Percentiles rank a stretch among this genome's conserved stretches.
Conservation (phyloP, 2,888 invertebrate genomes). For the Oscheius sp. region DNA sequence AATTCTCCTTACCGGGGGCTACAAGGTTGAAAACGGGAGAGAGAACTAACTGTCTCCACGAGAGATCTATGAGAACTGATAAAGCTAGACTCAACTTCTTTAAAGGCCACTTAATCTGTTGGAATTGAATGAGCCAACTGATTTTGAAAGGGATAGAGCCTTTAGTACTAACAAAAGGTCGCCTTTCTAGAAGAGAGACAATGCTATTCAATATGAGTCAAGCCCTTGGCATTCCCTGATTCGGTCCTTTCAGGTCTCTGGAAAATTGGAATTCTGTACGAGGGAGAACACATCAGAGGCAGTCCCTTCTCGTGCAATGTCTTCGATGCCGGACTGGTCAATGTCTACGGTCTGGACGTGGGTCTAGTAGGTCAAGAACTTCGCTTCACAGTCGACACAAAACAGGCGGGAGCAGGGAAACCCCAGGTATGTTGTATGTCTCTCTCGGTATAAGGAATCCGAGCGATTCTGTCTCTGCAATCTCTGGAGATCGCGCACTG, state of each 20-base stretch:
- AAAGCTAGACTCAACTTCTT: slow-evolving; percentile 14
- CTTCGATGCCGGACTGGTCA: slow-evolving; percentile 70
- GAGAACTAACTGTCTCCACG: slow-evolving; percentile 5
- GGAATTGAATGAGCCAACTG: too few species aligned
- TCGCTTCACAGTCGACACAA: slow-evolving; percentile 70
- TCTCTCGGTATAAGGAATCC: neutral
- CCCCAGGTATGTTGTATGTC: slow-evolving; percentile 53
- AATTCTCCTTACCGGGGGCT: slow-evolving; percentile 20
- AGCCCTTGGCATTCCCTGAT: neutral
- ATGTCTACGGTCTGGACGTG: slow-evolving; percentile 75
- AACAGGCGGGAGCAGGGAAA: slow-evolving; percentile 69
- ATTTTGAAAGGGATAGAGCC: too few species aligned
- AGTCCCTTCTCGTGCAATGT: slow-evolving; percentile 92
- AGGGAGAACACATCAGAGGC: slow-evolving; percentile 93
- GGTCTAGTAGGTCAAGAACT: slow-evolving; percentile 74
- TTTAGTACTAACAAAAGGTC: neutral
- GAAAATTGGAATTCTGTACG: slow-evolving; percentile 94
- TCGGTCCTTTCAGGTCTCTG: slow-evolving; percentile 80
- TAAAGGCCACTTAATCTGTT: too few species aligned
- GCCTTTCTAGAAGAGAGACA: neutral
- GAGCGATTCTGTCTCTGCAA: slow-evolving; percentile 13
- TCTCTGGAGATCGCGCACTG: slow-evolving; percentile 14
- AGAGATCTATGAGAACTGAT: slow-evolving; percentile 33
- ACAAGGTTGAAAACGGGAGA: neutral
- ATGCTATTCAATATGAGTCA: neutral